Evolutionary conservation across 2,113 vertebrate species (phyloP), one percentile per base, ranked within the genome.

Genomic region (Coracopsis vasa): DNA sequence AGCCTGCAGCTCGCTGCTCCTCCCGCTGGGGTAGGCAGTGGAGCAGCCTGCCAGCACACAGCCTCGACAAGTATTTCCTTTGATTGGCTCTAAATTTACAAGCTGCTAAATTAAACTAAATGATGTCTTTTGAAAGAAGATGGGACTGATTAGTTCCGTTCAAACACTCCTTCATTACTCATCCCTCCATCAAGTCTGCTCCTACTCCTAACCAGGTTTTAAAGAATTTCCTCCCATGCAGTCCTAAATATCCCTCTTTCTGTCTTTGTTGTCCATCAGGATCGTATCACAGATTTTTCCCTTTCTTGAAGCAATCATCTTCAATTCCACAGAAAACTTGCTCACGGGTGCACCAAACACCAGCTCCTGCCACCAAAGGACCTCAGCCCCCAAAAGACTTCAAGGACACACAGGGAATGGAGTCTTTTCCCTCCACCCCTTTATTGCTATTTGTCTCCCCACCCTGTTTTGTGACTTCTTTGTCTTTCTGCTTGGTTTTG

Each of bases 121-220:
- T 93, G 93, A 96, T 92, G 90, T 95, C 96, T 91, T 97, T 90
- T 85, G 81, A 82, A 97, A 96, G 92, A 96, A 97, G 96, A 95
- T 96, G 90, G 94, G 92, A 80, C 95, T 96, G 95, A 97, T 96
- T 97, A 97, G 96, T 97, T 97, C 96, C 93, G 95, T 96, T 97
- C 95, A 95, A 96, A 87, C 86, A 84, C 91, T 94, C 84, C 86
- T 95, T 89, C 93, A 94, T 97, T 97, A 97, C 95, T 96, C 96
- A 97, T 93, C 87, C 81, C 93, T 96, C 96, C 80, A 94, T 96
- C 93, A 91, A 95, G 94, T 66, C 93, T 90, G 92, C 81, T 95
- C 94, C 87, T 95, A 95, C 93, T 95, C 93, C 92, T 50, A 50
- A 37, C 91, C 94, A 97, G 94, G 91, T 91, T 96, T 95, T 61